Conservation (phyloP, 92 coral and sea anemone species). For the Heteractis magnifica region DNA sequence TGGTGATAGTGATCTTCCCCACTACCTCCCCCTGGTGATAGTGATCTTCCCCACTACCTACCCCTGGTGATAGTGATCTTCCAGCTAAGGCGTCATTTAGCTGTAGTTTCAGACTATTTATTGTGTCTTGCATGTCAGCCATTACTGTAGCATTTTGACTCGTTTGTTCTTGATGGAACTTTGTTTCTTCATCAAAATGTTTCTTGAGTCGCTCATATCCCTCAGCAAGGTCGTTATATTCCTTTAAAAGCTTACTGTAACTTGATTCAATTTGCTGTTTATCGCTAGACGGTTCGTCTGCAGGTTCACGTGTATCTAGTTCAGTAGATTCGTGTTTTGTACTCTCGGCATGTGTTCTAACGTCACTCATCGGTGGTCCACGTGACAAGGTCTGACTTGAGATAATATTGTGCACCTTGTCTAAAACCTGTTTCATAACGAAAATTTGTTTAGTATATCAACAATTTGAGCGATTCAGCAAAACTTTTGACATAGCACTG, state of each 20-base stretch:
- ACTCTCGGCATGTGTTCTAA: conserved; percentile 38
- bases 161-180: conserved; percentile 89
- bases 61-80: conserved; percentile 76
- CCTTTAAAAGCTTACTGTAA: conserved; percentile 74
- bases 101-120: conserved; percentile 72
- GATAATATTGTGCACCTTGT: conserved; percentile 52
- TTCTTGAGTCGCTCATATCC: conserved; percentile 63
- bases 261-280: conserved; percentile 41
- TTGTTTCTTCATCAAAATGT: conserved; percentile 75
- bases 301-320: background rate
- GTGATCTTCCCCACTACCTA: conserved; percentile 14
- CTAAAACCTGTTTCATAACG: conserved; percentile 43
- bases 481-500: too few relatives aligned
- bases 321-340: conserved; percentile 22
- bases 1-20: background rate
- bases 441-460: background rate
- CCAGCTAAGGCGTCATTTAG: conserved; percentile 60
- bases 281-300: background rate
- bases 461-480: too few relatives aligned
- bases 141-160: conserved; percentile 90
- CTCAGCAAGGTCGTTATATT: conserved; percentile 92
- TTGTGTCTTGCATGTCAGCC: conserved; percentile 99
- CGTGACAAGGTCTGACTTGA: conserved; percentile 49
- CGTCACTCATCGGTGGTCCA: conserved; percentile 8
- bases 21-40: background rate